These are phyloP conservation scores for Paralichthys olivaceus DNA, from an alignment of 2,113 vertebrate species.

Conservation along the genomic window DNA sequence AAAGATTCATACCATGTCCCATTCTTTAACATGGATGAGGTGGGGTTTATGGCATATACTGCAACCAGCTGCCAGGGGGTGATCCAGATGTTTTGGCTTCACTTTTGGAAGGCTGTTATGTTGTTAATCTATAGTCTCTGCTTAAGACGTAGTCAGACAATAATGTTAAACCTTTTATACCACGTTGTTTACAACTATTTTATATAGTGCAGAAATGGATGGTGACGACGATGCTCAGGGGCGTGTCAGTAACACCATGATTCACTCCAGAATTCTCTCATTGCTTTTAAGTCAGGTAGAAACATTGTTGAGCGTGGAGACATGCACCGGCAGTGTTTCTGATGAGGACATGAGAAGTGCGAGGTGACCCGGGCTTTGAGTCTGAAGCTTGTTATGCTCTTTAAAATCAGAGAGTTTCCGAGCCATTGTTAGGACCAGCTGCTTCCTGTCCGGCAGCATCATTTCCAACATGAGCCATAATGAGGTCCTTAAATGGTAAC, in stretches of 20 bases:
- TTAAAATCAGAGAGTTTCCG: not conserved
- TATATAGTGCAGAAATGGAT: not conserved
- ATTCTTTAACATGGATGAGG: no score
- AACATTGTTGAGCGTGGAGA: not conserved
- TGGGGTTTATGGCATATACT: no score
- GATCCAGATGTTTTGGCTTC: no score
- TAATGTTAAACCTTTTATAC: no score
- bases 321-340: constrained; percentile 1
- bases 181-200: no score
- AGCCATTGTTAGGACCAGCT: constrained; percentile 45
- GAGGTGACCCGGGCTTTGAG: constrained; percentile 26
- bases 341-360: not conserved
- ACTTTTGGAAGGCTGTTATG: no score
- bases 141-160: no score
- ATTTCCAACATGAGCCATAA: constrained; percentile 68
- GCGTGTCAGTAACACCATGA: not conserved
- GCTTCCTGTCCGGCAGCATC: constrained; percentile 70
- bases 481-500: constrained; percentile 51
- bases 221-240: not conserved
- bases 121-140: no score
- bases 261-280: not conserved
- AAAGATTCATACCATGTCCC: no score
- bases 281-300: not conserved
- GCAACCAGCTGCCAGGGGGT: no score
- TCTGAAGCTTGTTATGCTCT: constrained; percentile 55